Evolutionary conservation across 2,113 vertebrate species (phyloP).

Genomic region (Neotragus pygmaeus): DNA sequence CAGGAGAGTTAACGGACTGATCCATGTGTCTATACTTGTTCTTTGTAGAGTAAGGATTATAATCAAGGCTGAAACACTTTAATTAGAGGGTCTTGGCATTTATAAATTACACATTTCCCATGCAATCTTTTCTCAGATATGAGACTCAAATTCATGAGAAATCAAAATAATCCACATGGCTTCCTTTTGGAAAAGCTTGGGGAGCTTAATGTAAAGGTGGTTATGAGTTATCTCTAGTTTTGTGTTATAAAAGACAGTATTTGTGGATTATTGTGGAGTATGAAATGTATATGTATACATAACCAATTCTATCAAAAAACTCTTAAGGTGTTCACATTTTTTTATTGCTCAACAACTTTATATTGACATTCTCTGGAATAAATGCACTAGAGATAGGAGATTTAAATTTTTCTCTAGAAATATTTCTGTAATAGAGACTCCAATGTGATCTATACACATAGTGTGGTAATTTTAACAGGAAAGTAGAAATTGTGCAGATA

Average conservation of each 20-base stretch:
- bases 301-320: background rate
- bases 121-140: background rate
- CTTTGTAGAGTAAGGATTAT: background rate
- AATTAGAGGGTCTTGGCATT: background rate
- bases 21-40: background rate
- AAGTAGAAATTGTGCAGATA: background rate
- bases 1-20: background rate
- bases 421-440: background rate
- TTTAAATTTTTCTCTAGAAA: background rate
- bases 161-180: background rate
- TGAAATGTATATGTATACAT: background rate
- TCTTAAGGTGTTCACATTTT: background rate
- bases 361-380: slow-evolving; percentile 7
- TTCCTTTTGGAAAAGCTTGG: background rate
- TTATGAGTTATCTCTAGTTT: background rate
- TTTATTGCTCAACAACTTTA: background rate
- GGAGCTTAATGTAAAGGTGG: background rate
- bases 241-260: background rate
- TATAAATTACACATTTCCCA: background rate
- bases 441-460: background rate
- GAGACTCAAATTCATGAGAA: background rate
- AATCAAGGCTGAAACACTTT: background rate
- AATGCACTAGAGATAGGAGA: background rate
- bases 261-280: background rate
- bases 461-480: background rate